Evolutionary conservation across 1,140 invertebrate species (phyloP).

Genomic region (Saccostrea cuccullata): DNA sequence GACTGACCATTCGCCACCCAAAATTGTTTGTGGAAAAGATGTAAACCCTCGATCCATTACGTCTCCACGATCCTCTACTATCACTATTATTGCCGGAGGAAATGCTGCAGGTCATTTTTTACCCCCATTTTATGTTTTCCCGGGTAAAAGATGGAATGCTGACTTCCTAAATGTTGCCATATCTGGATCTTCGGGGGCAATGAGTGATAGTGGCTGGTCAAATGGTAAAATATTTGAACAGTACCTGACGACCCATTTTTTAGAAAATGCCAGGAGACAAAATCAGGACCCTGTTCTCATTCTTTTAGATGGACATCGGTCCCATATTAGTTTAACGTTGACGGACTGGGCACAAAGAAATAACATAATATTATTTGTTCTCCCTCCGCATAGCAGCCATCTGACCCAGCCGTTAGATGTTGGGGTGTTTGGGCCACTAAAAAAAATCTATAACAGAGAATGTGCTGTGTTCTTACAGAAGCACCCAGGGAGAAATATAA

Average conservation of each 20-base stretch:
- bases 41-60: not conserved
- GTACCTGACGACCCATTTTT: slow-evolving; percentile 29
- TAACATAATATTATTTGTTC: too few relatives aligned
- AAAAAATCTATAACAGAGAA: too few relatives aligned
- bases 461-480: too few relatives aligned
- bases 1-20: slow-evolving; percentile 40
- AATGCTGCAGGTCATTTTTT: slow-evolving; percentile 48
- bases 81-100: not conserved
- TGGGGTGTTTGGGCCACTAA: too few relatives aligned
- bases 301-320: too few relatives aligned
- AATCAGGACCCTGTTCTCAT: too few relatives aligned
- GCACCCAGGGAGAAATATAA: too few relatives aligned
- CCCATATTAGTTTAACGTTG: too few relatives aligned
- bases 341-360: too few relatives aligned
- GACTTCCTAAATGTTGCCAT: not conserved
- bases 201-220: slow-evolving; percentile 37
- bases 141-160: slow-evolving; percentile 28
- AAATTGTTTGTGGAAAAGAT: slow-evolving; percentile 42
- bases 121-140: slow-evolving; percentile 49
- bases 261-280: not conserved
- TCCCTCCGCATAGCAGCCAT: too few relatives aligned
- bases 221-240: slow-evolving; percentile 35
- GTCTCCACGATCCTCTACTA: too few relatives aligned
- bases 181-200: slow-evolving; percentile 16
- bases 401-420: too few relatives aligned